Evolutionary conservation across 2,113 vertebrate genomes (phyloP).

Genomic region (Stegastes partitus): DNA sequence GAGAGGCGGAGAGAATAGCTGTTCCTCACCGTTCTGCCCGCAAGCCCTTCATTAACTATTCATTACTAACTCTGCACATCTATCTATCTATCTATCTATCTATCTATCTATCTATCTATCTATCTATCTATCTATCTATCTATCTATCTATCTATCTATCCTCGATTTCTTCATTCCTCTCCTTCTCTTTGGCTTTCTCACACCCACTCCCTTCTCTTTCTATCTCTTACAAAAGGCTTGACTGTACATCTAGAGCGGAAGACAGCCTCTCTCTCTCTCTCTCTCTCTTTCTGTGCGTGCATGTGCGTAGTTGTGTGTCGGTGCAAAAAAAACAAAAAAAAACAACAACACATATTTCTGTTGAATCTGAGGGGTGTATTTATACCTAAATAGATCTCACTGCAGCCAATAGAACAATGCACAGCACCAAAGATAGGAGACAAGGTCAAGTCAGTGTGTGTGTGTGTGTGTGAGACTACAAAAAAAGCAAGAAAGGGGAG

Average conservation of each 20-base stretch:
- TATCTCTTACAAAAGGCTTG: conserved; percentile 51
- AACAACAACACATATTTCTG: conserved; percentile 33
- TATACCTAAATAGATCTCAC: conserved; percentile 60
- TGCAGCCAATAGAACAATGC: conserved; percentile 58
- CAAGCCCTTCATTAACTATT: conserved; percentile 86
- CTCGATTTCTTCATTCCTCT: conserved; percentile 33
- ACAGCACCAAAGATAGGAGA: conserved; percentile 50
- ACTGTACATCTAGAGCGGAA: conserved; percentile 58
- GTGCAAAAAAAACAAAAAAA: background rate
- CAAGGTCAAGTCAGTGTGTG: conserved; percentile 66
- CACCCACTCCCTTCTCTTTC: conserved; percentile 49
- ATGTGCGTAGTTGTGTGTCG: conserved; percentile 26
- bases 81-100: conserved; percentile 60
- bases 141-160: conserved; percentile 56
- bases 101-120: conserved; percentile 67
- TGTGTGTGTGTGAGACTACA: conserved; percentile 25
- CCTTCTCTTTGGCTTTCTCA: conserved; percentile 53
- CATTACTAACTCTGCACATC: conserved; percentile 78
- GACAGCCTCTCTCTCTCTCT: conserved; percentile 19
- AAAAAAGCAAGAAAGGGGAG: conserved; percentile 27
- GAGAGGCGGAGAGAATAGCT: conserved; percentile 74
- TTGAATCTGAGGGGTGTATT: conserved; percentile 60
- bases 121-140: conserved; percentile 66
- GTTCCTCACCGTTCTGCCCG: conserved; percentile 78
- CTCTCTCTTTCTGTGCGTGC: conserved; percentile 9